These are phyloP conservation scores for Oasisia sp. DNA, from an alignment of 2,888 invertebrate species.

Conservation along the genomic window DNA sequence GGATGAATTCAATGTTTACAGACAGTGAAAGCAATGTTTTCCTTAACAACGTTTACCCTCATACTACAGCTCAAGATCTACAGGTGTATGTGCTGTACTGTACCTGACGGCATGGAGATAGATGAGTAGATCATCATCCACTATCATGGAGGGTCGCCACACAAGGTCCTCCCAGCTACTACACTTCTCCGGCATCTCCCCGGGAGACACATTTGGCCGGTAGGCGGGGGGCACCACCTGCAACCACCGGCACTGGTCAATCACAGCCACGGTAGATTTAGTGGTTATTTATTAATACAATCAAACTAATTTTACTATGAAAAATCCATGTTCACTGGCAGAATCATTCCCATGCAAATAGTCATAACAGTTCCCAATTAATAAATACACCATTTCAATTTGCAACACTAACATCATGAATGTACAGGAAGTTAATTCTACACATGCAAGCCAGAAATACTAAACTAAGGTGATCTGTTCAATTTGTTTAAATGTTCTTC, in stretches of 20 bases:
- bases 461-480: too few relatives aligned
- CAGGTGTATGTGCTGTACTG: background rate
- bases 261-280: background rate
- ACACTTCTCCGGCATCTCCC: constrained; percentile 65
- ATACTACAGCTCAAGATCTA: background rate
- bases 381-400: too few relatives aligned
- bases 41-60: too few relatives aligned
- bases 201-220: constrained; percentile 62
- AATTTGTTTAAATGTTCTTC: too few relatives aligned
- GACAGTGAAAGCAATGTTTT: too few relatives aligned
- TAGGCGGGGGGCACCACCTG: constrained; percentile 76
- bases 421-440: too few relatives aligned
- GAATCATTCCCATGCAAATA: background rate
- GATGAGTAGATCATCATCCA: constrained; percentile 96
- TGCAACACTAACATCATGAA: too few relatives aligned
- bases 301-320: background rate
- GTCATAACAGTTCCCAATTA: too few relatives aligned
- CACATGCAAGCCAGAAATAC: too few relatives aligned
- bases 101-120: constrained; percentile 91
- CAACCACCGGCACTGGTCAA: constrained; percentile 40
- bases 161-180: constrained; percentile 83
- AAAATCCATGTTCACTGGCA: background rate
- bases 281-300: background rate
- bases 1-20: too few relatives aligned
- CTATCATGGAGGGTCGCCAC: constrained; percentile 90